These are phyloP conservation scores for Nysson spinosus DNA, from an alignment of 2,888 invertebrate genomes.

Conservation along the genomic window DNA sequence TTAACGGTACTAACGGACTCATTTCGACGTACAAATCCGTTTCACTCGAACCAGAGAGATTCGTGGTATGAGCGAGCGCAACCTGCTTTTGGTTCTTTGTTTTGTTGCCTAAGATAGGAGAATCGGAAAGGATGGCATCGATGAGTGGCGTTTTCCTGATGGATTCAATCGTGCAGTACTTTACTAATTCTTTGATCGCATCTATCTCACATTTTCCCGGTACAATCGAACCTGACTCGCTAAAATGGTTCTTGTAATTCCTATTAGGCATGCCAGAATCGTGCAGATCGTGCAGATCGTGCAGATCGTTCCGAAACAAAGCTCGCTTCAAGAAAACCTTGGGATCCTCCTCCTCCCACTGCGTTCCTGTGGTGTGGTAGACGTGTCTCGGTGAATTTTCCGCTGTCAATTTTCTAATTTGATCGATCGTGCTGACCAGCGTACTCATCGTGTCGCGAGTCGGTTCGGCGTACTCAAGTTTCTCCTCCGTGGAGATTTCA, in stretches of 20 bases:
- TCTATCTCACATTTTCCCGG: slow-evolving; percentile 40
- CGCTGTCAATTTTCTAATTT: slow-evolving; percentile 80
- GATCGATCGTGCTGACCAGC: slow-evolving; percentile 82
- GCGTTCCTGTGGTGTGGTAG: slow-evolving; percentile 79
- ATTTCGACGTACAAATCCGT: slow-evolving; percentile 69
- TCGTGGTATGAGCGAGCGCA: slow-evolving; percentile 16
- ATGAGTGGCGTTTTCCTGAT: slow-evolving; percentile 65
- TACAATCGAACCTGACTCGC: slow-evolving; percentile 26
- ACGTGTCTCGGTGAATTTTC: slow-evolving; percentile 81
- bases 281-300: slow-evolving; percentile 57
- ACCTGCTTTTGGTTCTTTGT: slow-evolving; percentile 52
- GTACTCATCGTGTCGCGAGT: slow-evolving; percentile 79
- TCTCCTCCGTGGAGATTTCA: slow-evolving; percentile 65
- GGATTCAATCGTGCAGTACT: slow-evolving; percentile 57
- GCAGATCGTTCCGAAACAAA: slow-evolving; percentile 61
- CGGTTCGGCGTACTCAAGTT: slow-evolving; percentile 66
- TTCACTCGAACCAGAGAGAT: slow-evolving; percentile 50
- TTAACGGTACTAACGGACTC: slow-evolving; percentile 61
- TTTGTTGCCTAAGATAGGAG: slow-evolving; percentile 65
- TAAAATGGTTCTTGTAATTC: slow-evolving; percentile 21
- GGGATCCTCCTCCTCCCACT: slow-evolving; percentile 75
- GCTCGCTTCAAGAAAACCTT: slow-evolving; percentile 59
- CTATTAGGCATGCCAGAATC: slow-evolving; percentile 28
- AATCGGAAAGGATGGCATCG: slow-evolving; percentile 69
- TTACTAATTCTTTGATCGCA: slow-evolving; percentile 57